phyloP scores from a whole-genome alignment of 1,140 invertebrate genomes.

The Trichonephila clavipes region DNA sequence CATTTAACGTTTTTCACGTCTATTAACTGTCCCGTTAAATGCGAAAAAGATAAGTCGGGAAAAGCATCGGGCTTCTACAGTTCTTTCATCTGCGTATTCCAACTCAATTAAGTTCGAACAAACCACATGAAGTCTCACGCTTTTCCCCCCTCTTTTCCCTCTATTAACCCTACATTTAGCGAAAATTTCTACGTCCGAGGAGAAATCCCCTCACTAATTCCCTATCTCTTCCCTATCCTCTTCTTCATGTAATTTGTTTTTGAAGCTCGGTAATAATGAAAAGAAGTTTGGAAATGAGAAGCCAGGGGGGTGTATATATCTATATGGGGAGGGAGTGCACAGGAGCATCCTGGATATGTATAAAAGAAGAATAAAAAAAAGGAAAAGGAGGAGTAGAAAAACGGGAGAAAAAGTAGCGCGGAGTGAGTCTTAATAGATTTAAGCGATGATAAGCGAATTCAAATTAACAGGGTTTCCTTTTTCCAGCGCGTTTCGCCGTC shows the following conservation, averaged over 20 bases:
- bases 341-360: slow-evolving; percentile 63
- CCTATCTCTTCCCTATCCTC: slow-evolving; percentile 58
- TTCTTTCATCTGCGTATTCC: slow-evolving; percentile 52
- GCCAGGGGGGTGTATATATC: slow-evolving; percentile 39
- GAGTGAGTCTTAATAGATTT: slow-evolving; percentile 77
- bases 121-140: slow-evolving; percentile 32
- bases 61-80: slow-evolving; percentile 6
- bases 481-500: slow-evolving; percentile 65
- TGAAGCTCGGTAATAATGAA: slow-evolving; percentile 67
- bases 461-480: slow-evolving; percentile 76
- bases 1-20: slow-evolving; percentile 56
- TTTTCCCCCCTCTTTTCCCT: background rate
- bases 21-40: slow-evolving; percentile 56
- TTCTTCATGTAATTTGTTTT: slow-evolving; percentile 72
- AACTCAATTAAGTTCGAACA: slow-evolving; percentile 61
- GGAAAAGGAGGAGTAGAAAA: slow-evolving; percentile 60
- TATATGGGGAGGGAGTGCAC: slow-evolving; percentile 33
- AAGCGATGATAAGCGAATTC: slow-evolving; percentile 76
- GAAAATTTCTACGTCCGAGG: slow-evolving; percentile 43
- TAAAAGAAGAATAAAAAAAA: slow-evolving; percentile 48
- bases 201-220: slow-evolving; percentile 65
- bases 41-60: slow-evolving; percentile 44
- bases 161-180: slow-evolving; percentile 66
- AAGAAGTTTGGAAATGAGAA: slow-evolving; percentile 67
- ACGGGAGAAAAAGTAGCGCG: slow-evolving; percentile 68